phyloP scores from a whole-genome alignment of 1,140 invertebrate species.

The Plectus sambesii region DNA sequence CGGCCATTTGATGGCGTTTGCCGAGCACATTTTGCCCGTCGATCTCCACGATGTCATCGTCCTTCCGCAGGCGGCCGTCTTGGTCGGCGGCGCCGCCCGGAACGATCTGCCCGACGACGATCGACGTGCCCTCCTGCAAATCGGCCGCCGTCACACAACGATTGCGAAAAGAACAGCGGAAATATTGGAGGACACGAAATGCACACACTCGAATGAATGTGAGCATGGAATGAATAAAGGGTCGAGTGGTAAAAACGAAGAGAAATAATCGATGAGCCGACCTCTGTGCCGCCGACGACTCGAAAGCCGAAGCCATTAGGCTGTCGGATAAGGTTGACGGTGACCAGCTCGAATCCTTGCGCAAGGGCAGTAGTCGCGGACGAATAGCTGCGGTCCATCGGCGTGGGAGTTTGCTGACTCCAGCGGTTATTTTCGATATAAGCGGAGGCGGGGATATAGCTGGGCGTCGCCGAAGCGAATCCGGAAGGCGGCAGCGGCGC shows the following conservation, averaged over 20 bases:
- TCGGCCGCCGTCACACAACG: too few species aligned
- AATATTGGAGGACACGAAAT: too few species aligned
- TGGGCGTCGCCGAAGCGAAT: neutral
- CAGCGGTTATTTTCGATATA: too few species aligned
- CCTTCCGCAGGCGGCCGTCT: constrained; percentile 69
- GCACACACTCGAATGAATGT: too few species aligned
- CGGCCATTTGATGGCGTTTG: constrained; percentile 74
- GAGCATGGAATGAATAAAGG: too few species aligned
- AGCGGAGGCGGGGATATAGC: neutral
- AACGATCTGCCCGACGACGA: constrained; percentile 86
- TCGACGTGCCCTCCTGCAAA: constrained; percentile 50
- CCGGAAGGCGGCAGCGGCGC: constrained; percentile 1
- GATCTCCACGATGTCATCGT: constrained; percentile 78
- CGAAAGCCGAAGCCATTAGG: constrained; percentile 88
- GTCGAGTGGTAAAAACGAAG: too few species aligned
- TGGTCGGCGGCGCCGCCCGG: constrained; percentile 76
- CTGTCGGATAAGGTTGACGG: constrained; percentile 65
- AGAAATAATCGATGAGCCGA: too few species aligned
- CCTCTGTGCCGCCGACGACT: constrained; percentile 95
- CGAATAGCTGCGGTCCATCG: too few species aligned
- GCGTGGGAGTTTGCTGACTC: too few species aligned
- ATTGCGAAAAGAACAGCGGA: too few species aligned
- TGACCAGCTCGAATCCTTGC: constrained; percentile 64
- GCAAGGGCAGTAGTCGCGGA: too few species aligned
- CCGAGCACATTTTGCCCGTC: constrained; percentile 69